phyloP scores from a whole-genome alignment of 2,797 vertebrate species.

The Staurois parvus region DNA sequence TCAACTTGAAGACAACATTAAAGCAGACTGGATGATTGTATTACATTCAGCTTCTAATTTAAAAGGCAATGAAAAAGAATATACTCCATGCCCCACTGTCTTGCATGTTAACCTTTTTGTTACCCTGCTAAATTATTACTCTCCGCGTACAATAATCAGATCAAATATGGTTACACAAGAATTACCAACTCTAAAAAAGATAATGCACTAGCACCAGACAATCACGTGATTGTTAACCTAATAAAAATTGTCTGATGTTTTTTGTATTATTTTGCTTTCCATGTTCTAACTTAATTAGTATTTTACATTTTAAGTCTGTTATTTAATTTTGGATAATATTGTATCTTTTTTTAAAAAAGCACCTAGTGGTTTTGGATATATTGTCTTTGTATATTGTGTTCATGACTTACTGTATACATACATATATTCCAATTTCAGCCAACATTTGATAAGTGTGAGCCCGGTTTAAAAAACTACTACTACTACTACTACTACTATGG shows the following conservation, averaged over 20 bases:
- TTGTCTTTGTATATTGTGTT: too few species aligned
- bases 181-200: conserved; percentile 31
- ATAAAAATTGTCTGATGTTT: conserved; percentile 16
- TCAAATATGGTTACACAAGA: conserved; percentile 35
- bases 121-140: conserved; percentile 33
- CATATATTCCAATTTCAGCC: too few species aligned
- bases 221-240: conserved; percentile 23
- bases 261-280: conserved; percentile 42
- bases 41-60: conserved; percentile 42
- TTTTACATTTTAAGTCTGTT: neutral
- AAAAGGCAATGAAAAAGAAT: conserved; percentile 40
- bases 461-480: too few species aligned
- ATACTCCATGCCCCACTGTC: conserved; percentile 3
- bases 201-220: conserved; percentile 40
- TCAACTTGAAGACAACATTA: conserved; percentile 12
- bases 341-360: neutral
- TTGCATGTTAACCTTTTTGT: conserved; percentile 26
- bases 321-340: neutral
- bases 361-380: too few species aligned
- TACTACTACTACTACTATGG: too few species aligned
- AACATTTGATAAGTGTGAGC: too few species aligned
- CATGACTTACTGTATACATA: too few species aligned
- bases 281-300: neutral
- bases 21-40: conserved; percentile 14
- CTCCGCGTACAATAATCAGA: conserved; percentile 32